Percentiles rank a stretch among this genome's conserved stretches.
Evolutionary conservation across 2,888 invertebrate species (phyloP).

Genomic region (Charanyca ferruginea): DNA sequence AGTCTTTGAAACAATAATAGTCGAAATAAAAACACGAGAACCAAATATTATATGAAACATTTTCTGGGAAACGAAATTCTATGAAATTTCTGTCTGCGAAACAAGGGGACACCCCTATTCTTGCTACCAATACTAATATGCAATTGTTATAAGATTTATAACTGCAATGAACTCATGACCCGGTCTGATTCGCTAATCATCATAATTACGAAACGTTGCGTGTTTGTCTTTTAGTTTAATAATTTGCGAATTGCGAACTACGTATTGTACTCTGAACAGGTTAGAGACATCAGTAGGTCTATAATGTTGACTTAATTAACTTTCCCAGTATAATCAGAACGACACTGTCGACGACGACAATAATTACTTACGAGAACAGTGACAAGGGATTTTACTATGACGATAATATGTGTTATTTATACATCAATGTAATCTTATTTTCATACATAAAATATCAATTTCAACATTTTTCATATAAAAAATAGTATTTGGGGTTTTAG

Average conservation of each 20-base stretch:
- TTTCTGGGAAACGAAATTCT: no score
- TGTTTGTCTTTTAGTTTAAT: constrained; percentile 35
- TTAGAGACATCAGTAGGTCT: constrained; percentile 33
- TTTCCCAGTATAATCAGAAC: constrained; percentile 37
- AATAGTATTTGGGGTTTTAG: not conserved
- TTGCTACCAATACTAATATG: constrained; percentile 41
- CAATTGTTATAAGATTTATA: constrained; percentile 58
- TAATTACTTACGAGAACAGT: constrained; percentile 12
- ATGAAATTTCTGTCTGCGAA: no score
- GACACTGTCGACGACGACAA: constrained; percentile 4
- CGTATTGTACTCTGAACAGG: constrained; percentile 21
- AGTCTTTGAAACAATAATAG: no score
- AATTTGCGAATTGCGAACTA: constrained; percentile 31
- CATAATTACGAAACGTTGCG: constrained; percentile 52
- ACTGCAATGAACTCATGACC: constrained; percentile 59
- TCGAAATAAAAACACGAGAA: no score
- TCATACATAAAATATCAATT: no score
- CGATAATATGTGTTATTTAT: constrained; percentile 6
- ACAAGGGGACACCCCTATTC: no score
- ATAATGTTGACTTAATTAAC: constrained; percentile 42
- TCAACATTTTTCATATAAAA: not conserved
- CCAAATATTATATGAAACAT: no score
- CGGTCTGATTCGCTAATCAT: constrained; percentile 54
- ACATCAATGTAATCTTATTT: not conserved
- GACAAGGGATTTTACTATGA: not conserved